These are phyloP conservation scores for Cirrhinus molitorella DNA, from an alignment of 2,797 vertebrate genomes.

Conservation along the genomic window DNA sequence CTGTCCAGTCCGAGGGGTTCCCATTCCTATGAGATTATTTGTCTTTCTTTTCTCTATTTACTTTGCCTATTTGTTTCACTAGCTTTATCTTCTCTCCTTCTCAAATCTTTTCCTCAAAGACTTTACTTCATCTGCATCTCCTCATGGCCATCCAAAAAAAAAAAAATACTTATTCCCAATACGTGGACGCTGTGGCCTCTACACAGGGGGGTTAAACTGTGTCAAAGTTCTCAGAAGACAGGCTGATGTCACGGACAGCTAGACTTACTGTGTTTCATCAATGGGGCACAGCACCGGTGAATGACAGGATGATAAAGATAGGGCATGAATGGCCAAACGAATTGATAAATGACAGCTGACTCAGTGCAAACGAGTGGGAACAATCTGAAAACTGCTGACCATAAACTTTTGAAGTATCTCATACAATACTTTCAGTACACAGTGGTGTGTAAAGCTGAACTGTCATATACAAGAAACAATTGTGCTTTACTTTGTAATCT, in stretches of 20 bases:
- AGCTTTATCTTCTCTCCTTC: conserved; percentile 54
- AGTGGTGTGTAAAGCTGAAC: too few relatives aligned
- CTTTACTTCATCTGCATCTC: conserved; percentile 57
- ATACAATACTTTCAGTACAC: background rate
- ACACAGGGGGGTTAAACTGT: conserved; percentile 49
- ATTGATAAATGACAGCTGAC: conserved; percentile 51
- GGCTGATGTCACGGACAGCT: conserved; percentile 41
- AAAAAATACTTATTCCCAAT: background rate
- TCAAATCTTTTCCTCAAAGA: conserved; percentile 54
- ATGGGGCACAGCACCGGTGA: conserved; percentile 31
- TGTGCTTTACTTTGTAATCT: background rate
- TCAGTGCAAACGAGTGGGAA: conserved; percentile 29
- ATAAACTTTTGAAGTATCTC: conserved; percentile 30
- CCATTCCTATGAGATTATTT: conserved; percentile 60
- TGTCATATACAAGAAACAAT: background rate
- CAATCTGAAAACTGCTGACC: conserved; percentile 40
- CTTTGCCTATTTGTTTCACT: conserved; percentile 61
- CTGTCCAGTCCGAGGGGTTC: conserved; percentile 54
- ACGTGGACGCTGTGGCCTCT: conserved; percentile 42
- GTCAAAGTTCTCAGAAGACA: conserved; percentile 54
- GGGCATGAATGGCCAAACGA: conserved; percentile 34
- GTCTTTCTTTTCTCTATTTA: conserved; percentile 60
- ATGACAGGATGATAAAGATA: conserved; percentile 58
- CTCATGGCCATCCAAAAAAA: conserved; percentile 5
- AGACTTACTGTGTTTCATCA: conserved; percentile 46